Base-by-base conservation (phyloP, 64 coral and sea anemone species). In the Dendronephthya gigantea region DNA sequence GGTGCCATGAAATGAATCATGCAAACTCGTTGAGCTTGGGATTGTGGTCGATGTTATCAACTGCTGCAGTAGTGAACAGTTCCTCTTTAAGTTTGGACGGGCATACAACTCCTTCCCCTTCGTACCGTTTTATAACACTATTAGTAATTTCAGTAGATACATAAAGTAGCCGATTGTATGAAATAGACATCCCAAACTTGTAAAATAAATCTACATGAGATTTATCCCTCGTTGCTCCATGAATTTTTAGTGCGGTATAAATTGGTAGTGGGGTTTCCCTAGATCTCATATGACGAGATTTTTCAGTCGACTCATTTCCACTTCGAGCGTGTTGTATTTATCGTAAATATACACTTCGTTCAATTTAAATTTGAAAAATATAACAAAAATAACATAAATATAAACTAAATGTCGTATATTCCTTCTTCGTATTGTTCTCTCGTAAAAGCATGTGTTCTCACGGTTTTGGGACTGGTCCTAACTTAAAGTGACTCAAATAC, bases 151-250 rank as follows among this genome's bases (percentile, higher is more conserved):
- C 81, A 40, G 88, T 14, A 37, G 48, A 83, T 25, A 83, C 30
- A 1, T 59, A 52, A 35, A 89, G 40, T 51, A 89, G 81, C 31
- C 88, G 79, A 38, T 89, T 81, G 35, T 89, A 89, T 0, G 87
- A 83, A 39, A 39, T 50, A 28, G 81, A 89, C 50, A 89, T 39
- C 0, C 52, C 87, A 40, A 84, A 48, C 48, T 49, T 65, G 37
- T 83, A 89, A 34, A 89, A 59, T 65, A 81, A 19, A 35, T 89
- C 75, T 0, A 89, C 76, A 27, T 83, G 81, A 22, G 82, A 55
- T 65, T 81, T 89, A 30, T 16, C 82, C 11, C 87, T 47, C 65
- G 72, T 88, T 56, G 2, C 49, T 43, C 8, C 76, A 83, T 83
- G 76, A 49, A 88, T 83, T 23, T 83, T 83, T 11, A 87, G 38